Evolutionary conservation across 2,113 vertebrate genomes (phyloP), one percentile per base, ranked within the genome.

Genomic region (Callaeas wilsoni): DNA sequence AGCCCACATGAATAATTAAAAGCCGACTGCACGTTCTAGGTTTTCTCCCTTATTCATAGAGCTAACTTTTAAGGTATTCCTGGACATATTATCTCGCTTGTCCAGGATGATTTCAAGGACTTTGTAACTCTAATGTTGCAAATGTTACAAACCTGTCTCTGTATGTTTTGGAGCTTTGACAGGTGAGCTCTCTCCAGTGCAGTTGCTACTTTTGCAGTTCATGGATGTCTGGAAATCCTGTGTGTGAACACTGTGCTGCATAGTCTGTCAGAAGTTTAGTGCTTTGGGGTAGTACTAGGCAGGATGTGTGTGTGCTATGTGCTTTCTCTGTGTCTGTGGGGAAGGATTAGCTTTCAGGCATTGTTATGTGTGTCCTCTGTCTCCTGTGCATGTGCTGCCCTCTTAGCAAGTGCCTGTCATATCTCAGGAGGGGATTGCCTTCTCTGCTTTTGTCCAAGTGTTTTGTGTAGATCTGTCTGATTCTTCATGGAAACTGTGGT

Each of bases 301-400:
- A 75, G 64, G 15, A 3, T 33, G 39, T 67, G 63, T 1, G 1
- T 46, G 42, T 19, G 22, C 55, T 68, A 10, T 0, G 0, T 29
- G 33, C 25, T 56, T 63, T 37, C 25, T 27, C 37, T 41, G 4
- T 32, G 12, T 46, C 39, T 68, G 1, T 16, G 39, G 65, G 35
- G 10, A 70, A 74, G 29, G 50, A 37, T 50, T 47, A 39, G 21
- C 20, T 84, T 76, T 63, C 21, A 50, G 73, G n/a, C n/a, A 30
- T 33, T 46, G 20, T 46, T 29, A 29, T 7, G 26, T 3, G 16
- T 46, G 23, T 46, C n/a, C 49, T 60, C 7, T 14, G 26, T 26
- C 30, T 55, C 21, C 25, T 55, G 33, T 41, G 46, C 46, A 22
- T 13, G 4, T 10, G 29, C 39, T 53, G 56, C 74, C 41, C 21